Base-by-base conservation (phyloP, 2,888 invertebrate species). In the Diarsia rubi region DNA sequence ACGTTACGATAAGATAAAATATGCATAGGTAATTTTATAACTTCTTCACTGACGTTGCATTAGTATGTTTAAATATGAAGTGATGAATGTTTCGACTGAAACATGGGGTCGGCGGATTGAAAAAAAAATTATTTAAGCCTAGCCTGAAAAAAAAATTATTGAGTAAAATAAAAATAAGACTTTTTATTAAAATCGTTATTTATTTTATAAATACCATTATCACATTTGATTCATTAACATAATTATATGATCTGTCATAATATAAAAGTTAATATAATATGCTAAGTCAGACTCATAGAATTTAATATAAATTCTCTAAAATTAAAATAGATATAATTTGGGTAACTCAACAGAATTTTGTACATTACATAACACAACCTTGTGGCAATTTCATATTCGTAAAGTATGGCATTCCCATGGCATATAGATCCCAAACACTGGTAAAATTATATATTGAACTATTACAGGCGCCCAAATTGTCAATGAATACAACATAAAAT, bases 251-350 rank as follows among this genome's bases (percentile, higher is more conserved):
- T 94, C 90, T 94, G 92, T 94, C 91, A 91, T 91, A 91, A 92
- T 92, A 91, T 91, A 91, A 92, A 93, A 91, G 90, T 90, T 93
- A 91, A 91, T 89, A 91, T 89, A 91, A 87, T 91, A 94, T 89
- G 88, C 93, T 95, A 95, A 94, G 90, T 95, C 95, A 95, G 95
- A 95, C 95, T 95, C 93, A 92, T 93, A 94, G 95, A 95, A 95
- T 95, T 95, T 93, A 94, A 95, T 94, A 95, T 95, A 95, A 94
- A 95, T 94, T 94, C 93, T 92, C 91, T 91, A 91, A 90, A 81
- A 92, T 91, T 91, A 91, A 85, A 89, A 89, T 92, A 93, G 90
- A 91, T 89, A 91, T 91, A 93, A 91, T 94, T 94, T 94, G 93
- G 96, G 96, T 96, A 96, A 96, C 96, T 94, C 91, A 88, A 93